phyloP scores from a whole-genome alignment of 2,113 vertebrate species.

The Nyctibius bracteatus region DNA sequence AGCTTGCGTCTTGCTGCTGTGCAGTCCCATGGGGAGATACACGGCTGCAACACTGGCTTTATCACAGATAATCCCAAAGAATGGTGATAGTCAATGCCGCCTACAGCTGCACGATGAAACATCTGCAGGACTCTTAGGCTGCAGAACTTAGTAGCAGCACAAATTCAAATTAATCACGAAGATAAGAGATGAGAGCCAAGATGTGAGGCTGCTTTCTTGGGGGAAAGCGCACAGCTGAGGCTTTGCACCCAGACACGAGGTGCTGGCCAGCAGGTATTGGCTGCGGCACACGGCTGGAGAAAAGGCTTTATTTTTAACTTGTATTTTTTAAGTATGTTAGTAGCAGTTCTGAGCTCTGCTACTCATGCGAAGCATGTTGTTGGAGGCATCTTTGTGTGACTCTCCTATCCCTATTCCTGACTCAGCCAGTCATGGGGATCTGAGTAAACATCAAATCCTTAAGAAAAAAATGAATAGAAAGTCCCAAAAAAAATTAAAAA shows the following conservation, averaged over 20 bases:
- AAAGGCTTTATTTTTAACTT: neutral
- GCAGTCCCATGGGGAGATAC: neutral
- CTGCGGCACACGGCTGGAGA: fast-evolving
- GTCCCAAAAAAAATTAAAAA: neutral
- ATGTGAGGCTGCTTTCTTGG: neutral
- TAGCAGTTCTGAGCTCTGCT: neutral
- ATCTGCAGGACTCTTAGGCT: neutral
- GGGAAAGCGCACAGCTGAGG: neutral
- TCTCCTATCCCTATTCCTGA: neutral
- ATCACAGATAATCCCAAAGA: neutral
- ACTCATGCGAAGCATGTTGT: fast-evolving
- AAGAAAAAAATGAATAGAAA: neutral
- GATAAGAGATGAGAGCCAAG: neutral
- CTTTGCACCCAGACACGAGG: fast-evolving
- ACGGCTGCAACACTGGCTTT: fast-evolving
- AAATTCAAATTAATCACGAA: neutral
- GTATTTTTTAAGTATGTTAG: fast-evolving
- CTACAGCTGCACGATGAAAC: neutral
- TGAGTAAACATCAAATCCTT: neutral
- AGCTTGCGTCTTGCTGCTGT: neutral
- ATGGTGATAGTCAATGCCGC: fast-evolving
- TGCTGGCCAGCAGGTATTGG: fast-evolving
- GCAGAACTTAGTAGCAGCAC: neutral
- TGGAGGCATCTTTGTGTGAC: neutral
- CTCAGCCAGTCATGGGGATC: neutral